Percentiles rank a stretch among this genome's conserved stretches.
These are phyloP conservation scores for Trididemnum nubilum DNA, from an alignment of 23 tunicate genomes.

Conservation along the genomic window DNA sequence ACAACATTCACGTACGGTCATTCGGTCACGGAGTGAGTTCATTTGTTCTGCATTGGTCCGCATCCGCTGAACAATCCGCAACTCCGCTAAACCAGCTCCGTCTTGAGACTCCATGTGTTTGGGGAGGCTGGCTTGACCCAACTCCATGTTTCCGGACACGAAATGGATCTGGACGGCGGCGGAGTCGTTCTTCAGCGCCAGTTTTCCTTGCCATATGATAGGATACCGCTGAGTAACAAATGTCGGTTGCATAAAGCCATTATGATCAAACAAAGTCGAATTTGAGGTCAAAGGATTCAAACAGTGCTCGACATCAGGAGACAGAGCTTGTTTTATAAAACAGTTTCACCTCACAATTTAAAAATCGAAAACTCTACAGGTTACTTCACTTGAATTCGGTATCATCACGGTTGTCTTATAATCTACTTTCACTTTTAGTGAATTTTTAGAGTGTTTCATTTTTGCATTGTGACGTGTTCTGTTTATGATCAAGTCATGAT, in stretches of 20 bases:
- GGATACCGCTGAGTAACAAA: slow-evolving; percentile 93
- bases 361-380: too few relatives aligned
- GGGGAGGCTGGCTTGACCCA: slow-evolving; percentile 70
- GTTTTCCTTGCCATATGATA: slow-evolving; percentile 91
- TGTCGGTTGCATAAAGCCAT: too few relatives aligned
- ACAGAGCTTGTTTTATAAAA: not conserved
- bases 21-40: slow-evolving; percentile 39
- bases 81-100: slow-evolving; percentile 42
- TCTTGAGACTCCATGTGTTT: slow-evolving; percentile 29
- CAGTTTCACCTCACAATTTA: too few relatives aligned
- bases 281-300: not conserved
- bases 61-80: slow-evolving; percentile 82
- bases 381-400: too few relatives aligned
- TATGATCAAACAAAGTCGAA: not conserved
- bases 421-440: too few relatives aligned
- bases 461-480: too few relatives aligned
- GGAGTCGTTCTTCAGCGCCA: slow-evolving; percentile 71
- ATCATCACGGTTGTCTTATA: too few relatives aligned
- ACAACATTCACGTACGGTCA: slow-evolving; percentile 79
- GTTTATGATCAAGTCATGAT: too few relatives aligned
- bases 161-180: slow-evolving; percentile 92
- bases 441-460: too few relatives aligned
- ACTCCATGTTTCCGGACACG: slow-evolving; percentile 60
- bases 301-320: not conserved
- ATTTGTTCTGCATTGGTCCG: slow-evolving; percentile 65